Evolutionary conservation across 2,888 invertebrate species (phyloP), one percentile per base, ranked within the genome.

Genomic region (Acleris laterana): DNA sequence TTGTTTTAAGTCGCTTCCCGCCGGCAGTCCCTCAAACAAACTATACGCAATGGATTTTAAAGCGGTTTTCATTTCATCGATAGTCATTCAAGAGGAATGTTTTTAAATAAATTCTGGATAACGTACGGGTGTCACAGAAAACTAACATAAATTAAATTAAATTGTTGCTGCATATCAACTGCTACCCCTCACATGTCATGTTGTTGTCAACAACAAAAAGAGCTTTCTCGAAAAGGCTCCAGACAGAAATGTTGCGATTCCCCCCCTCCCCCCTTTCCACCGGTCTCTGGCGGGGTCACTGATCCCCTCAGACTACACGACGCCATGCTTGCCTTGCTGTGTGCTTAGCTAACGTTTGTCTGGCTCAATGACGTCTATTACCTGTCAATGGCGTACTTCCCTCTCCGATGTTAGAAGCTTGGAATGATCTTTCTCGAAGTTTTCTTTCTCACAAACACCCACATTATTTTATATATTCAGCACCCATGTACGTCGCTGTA

Each of bases 251-350:
- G 57, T 61, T 50, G 56, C 63, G 49, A 32, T 46, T 49, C 38
- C 55, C 57, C 64, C 70, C 25, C 63, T 70, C 71, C 71, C 63
- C 71, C 71, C 71, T 72, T 76, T 77, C 76, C 71, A 77, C 77
- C 79, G 81, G 81, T 73, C 80, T 82, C 74, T 75, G 72, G 67
- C 69, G 79, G 76, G 88, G 84, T 88, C 87, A 85, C 73, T 84
- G 86, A 75, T 82, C 86, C 77, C 80, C 71, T 60, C 79, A 85
- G 88, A 86, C 86, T 74, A 76, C 76, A 76, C 74, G 82, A 80
- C 82, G 82, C 80, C 82, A 75, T 70, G 72, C 75, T 22, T 73
- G 71, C 71, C 74, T 69, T 76, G 55, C 62, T 66, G 59, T 61
- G 56, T 55, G 57, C 63, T 56, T 32, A 49, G 28, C 13, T 55